Evolutionary conservation across 2,888 invertebrate species (phyloP).

Genomic region (Holacanthella duospinosa): DNA sequence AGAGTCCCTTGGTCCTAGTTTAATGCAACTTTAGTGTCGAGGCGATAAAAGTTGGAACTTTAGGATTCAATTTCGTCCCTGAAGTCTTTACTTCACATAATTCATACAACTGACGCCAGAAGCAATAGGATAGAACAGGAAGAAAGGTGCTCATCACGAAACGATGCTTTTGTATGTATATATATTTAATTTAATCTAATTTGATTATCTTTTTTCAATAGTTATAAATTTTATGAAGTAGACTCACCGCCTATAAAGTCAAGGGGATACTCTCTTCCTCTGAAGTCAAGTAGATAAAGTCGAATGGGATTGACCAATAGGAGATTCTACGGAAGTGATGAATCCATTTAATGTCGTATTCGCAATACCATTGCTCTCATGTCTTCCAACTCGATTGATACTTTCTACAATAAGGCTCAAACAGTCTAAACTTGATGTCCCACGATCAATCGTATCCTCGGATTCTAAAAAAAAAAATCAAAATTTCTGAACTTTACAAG

Average conservation of each 20-base stretch:
- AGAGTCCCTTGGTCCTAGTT: background rate
- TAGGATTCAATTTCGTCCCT: background rate
- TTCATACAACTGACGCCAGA: too few relatives aligned
- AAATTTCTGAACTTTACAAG: background rate
- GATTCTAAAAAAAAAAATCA: slow-evolving; percentile 11
- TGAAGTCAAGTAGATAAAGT: background rate
- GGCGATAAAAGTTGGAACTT: background rate
- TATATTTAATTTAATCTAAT: too few relatives aligned
- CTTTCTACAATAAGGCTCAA: slow-evolving; percentile 17
- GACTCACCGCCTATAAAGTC: too few relatives aligned
- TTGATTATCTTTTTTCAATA: too few relatives aligned
- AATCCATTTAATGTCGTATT: background rate
- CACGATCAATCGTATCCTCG: slow-evolving; percentile 9
- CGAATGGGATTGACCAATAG: background rate
- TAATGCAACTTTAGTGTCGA: background rate
- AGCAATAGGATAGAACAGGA: too few relatives aligned
- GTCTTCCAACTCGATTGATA: slow-evolving; percentile 1
- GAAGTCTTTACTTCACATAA: background rate
- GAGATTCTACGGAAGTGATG: background rate
- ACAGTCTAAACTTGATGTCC: slow-evolving; percentile 16
- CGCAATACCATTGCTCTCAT: background rate
- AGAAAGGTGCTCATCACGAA: too few relatives aligned
- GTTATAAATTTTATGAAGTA: too few relatives aligned
- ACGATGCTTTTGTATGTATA: too few relatives aligned
- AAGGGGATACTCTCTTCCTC: too few relatives aligned